Evolutionary conservation across 1,140 invertebrate genomes (phyloP).

Genomic region (Latrodectus geometricus): DNA sequence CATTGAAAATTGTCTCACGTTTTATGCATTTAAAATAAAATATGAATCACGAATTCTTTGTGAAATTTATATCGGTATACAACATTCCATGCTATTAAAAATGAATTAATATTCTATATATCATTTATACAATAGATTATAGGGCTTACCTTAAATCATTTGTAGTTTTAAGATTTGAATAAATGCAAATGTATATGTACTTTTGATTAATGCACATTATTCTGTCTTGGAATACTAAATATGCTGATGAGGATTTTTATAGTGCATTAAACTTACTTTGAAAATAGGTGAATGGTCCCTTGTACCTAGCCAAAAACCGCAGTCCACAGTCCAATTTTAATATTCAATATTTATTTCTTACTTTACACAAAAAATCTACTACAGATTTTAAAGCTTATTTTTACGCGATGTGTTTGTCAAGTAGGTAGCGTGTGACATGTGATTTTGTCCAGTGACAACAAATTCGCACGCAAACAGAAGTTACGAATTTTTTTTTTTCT

Average conservation of each 20-base stretch:
- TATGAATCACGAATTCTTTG: too few species aligned
- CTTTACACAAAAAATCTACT: slow-evolving; percentile 33
- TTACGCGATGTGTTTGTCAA: slow-evolving; percentile 19
- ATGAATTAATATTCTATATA: too few species aligned
- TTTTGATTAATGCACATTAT: not conserved
- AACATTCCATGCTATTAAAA: too few species aligned
- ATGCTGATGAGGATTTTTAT: not conserved
- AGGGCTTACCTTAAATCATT: too few species aligned
- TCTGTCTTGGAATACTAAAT: not conserved
- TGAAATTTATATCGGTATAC: too few species aligned
- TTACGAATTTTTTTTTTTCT: not conserved
- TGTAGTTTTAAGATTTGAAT: not conserved
- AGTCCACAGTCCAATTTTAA: slow-evolving; percentile 6
- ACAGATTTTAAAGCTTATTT: slow-evolving; percentile 18
- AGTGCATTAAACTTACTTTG: not conserved
- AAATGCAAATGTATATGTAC: not conserved
- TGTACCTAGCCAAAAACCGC: not conserved
- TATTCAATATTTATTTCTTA: slow-evolving; percentile 46
- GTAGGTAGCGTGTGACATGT: slow-evolving; percentile 25
- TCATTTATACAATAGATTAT: too few species aligned
- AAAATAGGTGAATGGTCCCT: not conserved
- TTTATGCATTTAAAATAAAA: too few species aligned
- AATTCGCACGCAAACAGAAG: slow-evolving; percentile 25
- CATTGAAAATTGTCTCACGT: too few species aligned
- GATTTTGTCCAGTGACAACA: slow-evolving; percentile 30